Evolutionary conservation across 1,140 invertebrate genomes (phyloP).

Genomic region (Reticulitermes speratus): DNA sequence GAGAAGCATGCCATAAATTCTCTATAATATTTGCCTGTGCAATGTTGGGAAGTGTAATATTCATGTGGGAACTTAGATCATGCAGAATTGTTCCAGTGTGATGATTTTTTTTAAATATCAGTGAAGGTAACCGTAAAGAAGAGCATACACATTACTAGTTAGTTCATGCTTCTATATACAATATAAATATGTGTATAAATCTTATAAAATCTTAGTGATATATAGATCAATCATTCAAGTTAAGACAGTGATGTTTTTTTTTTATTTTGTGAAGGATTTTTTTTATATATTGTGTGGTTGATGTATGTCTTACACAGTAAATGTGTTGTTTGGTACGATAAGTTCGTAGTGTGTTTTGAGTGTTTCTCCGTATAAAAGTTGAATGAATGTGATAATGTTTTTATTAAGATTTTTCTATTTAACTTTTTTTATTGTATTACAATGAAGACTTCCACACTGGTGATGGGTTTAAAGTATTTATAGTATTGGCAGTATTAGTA

Average conservation of each 20-base stretch:
- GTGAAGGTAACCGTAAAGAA: neutral
- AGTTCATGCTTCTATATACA: constrained; percentile 7
- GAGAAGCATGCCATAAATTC: neutral
- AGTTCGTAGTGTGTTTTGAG: neutral
- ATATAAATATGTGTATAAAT: neutral
- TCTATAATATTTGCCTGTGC: neutral
- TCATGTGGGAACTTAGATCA: neutral
- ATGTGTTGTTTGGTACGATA: neutral
- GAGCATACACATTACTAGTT: neutral
- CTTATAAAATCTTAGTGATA: neutral
- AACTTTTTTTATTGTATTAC: constrained; percentile 26
- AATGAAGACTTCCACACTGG: constrained; percentile 28
- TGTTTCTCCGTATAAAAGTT: neutral
- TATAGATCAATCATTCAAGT: neutral
- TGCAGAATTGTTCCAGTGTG: constrained; percentile 7
- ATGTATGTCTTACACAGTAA: neutral
- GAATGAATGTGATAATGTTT: constrained; percentile 25
- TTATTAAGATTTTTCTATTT: constrained; percentile 26
- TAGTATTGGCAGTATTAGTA: constrained; percentile 28
- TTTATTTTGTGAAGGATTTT: neutral
- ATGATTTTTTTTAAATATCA: neutral
- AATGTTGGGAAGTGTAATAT: neutral
- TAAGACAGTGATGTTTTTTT: constrained; percentile 10
- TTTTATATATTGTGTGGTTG: constrained; percentile 10
- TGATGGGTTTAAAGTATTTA: constrained; percentile 34